Base-by-base conservation (phyloP, 2,113 vertebrate species). In the Rhipidura dahli region DNA sequence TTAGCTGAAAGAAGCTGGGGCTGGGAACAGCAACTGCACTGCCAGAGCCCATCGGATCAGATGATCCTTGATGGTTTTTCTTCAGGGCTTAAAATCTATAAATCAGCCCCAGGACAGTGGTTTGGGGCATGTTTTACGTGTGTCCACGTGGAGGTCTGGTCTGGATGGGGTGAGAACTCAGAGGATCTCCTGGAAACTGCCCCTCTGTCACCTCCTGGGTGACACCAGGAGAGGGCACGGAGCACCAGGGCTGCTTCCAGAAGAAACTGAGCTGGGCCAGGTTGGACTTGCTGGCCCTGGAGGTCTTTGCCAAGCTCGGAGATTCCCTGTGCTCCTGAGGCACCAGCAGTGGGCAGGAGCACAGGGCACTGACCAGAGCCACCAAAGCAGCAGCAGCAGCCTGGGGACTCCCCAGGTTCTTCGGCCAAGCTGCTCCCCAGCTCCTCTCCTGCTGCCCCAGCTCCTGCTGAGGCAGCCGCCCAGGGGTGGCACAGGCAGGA, bases 41-140 rank as follows among this genome's bases (percentile, higher is more conserved):
- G 10, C 9, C 49, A 40, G 0, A 2, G 42, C 45, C 44, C 28
- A 9, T 19, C 8, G 33, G 14, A 31, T 59, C 7, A 50, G 13
- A 61, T 11, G 2, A 22, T 37, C 45, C 3, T 27, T 33, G 61
- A 51, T 14, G 22, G 22, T 37, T 50, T 37, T 50, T 65, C 63
- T 60, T 49, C 31, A 49, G 35, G 56, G 11, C 15, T 61, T 44
- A 31, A 50, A 28, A 66, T 42, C 44, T 42, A 8, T 12, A 19
- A 23, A 53, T 17, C 33, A 30, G 9, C 22, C 35, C 28, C 40
- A 14, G 3, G 16, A 5, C 31, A 75, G 49, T 1, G 37, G 23
- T 27, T 17, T 39, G 15, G 15, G 11, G 8, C 15, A 21, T 31
- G 10, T 20, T 64, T 56, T 6, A 10, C 0, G 0, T 4, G 40